Base-by-base conservation (phyloP, 64 coral and sea anemone genomes). In the Anthopleura sola region DNA sequence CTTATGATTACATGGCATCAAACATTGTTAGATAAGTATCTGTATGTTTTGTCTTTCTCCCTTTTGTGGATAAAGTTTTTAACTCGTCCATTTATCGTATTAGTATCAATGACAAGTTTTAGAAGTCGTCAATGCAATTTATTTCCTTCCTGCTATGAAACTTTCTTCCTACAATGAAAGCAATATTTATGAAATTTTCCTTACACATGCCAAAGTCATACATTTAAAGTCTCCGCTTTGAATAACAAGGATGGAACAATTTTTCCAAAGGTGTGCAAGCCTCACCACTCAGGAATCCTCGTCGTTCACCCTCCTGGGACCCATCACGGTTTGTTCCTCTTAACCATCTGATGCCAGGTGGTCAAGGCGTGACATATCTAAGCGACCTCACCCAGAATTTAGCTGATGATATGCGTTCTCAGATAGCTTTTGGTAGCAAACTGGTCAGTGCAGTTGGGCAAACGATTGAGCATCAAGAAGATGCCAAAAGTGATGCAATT, bases 311-410 rank as follows among this genome's bases (percentile, higher is more conserved):
- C 66, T 12, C 11, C 8, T 71, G 66, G 66, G 29, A 71, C 34
- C 66, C 66, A 2, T 71, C 66, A 71, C 21, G 23, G 50, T 86
- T 66, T 64, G 56, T 86, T 31, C 89, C 89, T 34, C 36, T 85
- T 1, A 37, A 21, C n/a, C 38, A n/a, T 4, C n/a, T 58, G 11
- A 74, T 91, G 78, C 89, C 84, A 37, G 89, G 84, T 38, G 89
- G 84, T 40, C 51, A 85, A 49, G 89, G 75, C 0, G 89, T 91
- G 48, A 81, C 84, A 15, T 91, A 86, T 75, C 60, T 91, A 17
- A 79, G 83, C 17, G 75, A 86, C 54, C 83, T 86, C 55, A 86
- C 89, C 5, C 51, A 91, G 75, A 53, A 57, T 82, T 81, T 91
- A 51, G 89, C 74, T 8, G 78, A 91, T 19, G 84, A 86, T 49